A percentile compares a stretch with the other conserved stretches of the same genome.
Evolutionary conservation across 2,888 invertebrate species (phyloP).

Genomic region (Leptothorax acervorum): DNA sequence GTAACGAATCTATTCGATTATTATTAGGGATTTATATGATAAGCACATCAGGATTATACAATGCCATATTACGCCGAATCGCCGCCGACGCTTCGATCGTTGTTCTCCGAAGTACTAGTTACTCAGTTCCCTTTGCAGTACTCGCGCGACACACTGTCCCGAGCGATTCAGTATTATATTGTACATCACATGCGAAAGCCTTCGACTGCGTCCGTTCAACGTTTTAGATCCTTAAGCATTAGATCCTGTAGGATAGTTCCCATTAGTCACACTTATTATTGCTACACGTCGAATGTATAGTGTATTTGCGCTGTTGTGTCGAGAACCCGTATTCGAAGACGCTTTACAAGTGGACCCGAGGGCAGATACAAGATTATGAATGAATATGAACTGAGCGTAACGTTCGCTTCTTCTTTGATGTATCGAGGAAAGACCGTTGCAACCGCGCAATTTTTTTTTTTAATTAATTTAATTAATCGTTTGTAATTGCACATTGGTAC

Average conservation of each 20-base stretch:
- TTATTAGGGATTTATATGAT: constrained; percentile 40
- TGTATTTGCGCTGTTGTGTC: constrained; percentile 1
- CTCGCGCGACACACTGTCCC: constrained; percentile 23
- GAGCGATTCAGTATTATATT: constrained; percentile 37
- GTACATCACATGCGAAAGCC: constrained; percentile 28
- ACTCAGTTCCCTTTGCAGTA: constrained; percentile 23
- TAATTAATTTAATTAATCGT: not conserved
- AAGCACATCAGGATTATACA: constrained; percentile 6
- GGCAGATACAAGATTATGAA: not conserved
- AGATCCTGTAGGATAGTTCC: not conserved
- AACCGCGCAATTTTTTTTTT: not conserved
- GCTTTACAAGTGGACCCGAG: not conserved
- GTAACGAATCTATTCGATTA: constrained; percentile 60
- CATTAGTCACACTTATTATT: constrained; percentile 50
- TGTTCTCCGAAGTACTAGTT: constrained; percentile 8
- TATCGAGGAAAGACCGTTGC: not conserved
- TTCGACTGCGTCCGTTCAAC: constrained; percentile 40
- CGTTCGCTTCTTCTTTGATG: not conserved
- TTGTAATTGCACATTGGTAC: not conserved
- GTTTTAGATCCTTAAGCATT: constrained; percentile 35
- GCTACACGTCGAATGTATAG: constrained; percentile 41
- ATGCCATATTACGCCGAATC: constrained; percentile 50
- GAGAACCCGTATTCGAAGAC: constrained; percentile 20
- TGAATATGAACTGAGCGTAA: not conserved
- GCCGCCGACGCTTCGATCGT: constrained; percentile 28